Percentiles rank a stretch among this genome's conserved stretches.
phyloP scores from a whole-genome alignment of 2,113 vertebrate species.

The Gopherus evgoodei region DNA sequence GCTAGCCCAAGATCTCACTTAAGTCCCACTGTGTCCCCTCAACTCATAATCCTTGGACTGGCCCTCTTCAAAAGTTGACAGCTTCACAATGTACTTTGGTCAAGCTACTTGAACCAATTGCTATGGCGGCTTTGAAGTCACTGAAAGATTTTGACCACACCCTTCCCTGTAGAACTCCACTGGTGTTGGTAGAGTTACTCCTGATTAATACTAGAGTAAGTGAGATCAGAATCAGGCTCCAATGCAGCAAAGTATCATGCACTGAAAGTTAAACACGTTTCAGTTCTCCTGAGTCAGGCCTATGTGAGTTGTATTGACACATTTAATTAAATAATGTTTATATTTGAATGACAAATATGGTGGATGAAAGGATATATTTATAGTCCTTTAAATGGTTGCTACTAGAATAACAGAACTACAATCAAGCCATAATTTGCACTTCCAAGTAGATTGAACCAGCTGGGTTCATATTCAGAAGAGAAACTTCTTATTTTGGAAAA shows the following conservation, averaged over 20 bases:
- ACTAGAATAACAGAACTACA: constrained; percentile 6
- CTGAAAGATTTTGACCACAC: background rate
- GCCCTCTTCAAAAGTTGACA: background rate
- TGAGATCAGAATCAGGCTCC: background rate
- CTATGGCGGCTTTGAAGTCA: background rate
- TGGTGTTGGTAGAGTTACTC: background rate
- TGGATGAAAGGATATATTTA: background rate
- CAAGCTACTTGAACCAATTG: background rate
- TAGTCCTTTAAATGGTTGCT: constrained; percentile 9
- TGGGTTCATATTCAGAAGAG: background rate
- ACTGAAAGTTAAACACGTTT: background rate
- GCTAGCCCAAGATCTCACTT: background rate
- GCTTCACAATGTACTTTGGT: background rate
- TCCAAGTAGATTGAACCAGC: constrained; percentile 6
- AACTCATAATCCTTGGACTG: background rate
- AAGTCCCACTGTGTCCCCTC: background rate
- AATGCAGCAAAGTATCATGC: background rate
- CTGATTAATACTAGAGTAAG: background rate
- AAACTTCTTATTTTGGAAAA: background rate
- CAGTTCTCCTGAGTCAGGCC: background rate
- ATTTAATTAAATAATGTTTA: constrained; percentile 19
- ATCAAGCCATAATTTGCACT: constrained; percentile 34
- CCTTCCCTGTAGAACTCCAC: background rate
- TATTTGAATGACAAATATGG: constrained; percentile 20
- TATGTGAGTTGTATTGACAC: background rate